Evolutionary conservation across 2,888 invertebrate species (phyloP), one percentile per base, ranked within the genome.

Genomic region (Geotrupes spiniger): DNA sequence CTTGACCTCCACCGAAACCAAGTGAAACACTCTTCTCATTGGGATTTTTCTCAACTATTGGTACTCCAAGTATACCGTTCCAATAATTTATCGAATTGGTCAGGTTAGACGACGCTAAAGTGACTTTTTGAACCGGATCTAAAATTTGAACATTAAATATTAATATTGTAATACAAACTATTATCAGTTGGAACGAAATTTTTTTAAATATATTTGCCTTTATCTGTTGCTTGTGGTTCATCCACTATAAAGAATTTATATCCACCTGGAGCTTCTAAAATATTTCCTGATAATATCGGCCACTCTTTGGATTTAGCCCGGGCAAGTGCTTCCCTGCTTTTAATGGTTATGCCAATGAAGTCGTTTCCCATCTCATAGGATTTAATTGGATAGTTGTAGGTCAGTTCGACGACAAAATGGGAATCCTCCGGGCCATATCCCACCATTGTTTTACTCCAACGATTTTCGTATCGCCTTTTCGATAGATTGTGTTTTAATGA

Each of bases 371-470:
- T 74, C 60, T 89, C 85, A 67, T 99, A 98, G 40, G 81, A 77
- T 54, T 86, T 85, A 14, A 98, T 83, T 14, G 93, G 93, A 70
- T 99, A 99, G 72, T 99, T 99, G 72, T 98, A 99, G 8, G 98
- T 98, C 36, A 99, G 78, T 70, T 99, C 98, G 14, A 97, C 80
- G 1, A 94, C 98, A 76, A 98, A 99, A 74, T 98, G 91, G 42
- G 82, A 80, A 62, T 93, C 89, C 75, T 99, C 99, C 1, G 91
- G 85, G 0, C 98, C 98, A 74, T 96, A 99, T 1, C 98, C 99
- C 36, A 98, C 82, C 98, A 99, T 99, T 0, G 98, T 97, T 76
- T 99, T 99, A 69, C 96, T 96, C 99, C 99, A 99, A 60, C 92
- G 86, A 63, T 94, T 95, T 63, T 91, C 92, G 66, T 97, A 98